Percentiles rank a stretch among this genome's conserved stretches.
Conservation (phyloP, 1,140 invertebrate genomes). For the Hetaerina americana region DNA sequence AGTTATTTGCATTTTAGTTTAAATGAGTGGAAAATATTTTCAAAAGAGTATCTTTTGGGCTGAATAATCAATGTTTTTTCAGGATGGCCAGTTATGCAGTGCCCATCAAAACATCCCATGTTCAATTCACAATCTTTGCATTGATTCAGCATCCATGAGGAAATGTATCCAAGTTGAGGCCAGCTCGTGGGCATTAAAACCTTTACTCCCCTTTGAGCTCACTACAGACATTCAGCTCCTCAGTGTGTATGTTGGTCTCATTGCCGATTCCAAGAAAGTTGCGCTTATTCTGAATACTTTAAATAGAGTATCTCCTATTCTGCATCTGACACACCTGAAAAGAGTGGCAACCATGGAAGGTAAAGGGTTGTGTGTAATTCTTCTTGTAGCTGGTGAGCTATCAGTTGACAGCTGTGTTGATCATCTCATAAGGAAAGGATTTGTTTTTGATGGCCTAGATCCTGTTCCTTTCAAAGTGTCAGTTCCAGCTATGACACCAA, state of each 20-base stretch:
- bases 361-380: conserved; percentile 40
- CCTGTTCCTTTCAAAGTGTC: conserved; percentile 37
- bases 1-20: no score
- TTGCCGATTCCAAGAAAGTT: conserved; percentile 46
- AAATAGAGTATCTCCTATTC: conserved; percentile 39
- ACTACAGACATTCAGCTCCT: conserved; percentile 33
- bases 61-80: no score
- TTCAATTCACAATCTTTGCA: no score
- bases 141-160: no score
- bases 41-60: no score
- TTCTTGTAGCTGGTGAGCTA: conserved; percentile 10
- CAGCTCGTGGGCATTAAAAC: no score
- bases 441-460: conserved; percentile 34
- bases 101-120: no score
- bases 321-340: conserved; percentile 55
- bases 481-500: conserved; percentile 46
- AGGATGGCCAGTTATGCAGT: no score
- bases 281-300: conserved; percentile 44
- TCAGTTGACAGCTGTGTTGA: conserved; percentile 13
- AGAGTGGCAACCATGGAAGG: conserved; percentile 44
- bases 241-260: conserved; percentile 41
- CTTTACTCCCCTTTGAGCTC: no score
- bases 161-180: no score
- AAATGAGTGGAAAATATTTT: no score
- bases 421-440: conserved; percentile 31